Percentiles rank a stretch among this genome's conserved stretches.
phyloP scores from a whole-genome alignment of 2,888 invertebrate genomes.

The Drosophila testacea region DNA sequence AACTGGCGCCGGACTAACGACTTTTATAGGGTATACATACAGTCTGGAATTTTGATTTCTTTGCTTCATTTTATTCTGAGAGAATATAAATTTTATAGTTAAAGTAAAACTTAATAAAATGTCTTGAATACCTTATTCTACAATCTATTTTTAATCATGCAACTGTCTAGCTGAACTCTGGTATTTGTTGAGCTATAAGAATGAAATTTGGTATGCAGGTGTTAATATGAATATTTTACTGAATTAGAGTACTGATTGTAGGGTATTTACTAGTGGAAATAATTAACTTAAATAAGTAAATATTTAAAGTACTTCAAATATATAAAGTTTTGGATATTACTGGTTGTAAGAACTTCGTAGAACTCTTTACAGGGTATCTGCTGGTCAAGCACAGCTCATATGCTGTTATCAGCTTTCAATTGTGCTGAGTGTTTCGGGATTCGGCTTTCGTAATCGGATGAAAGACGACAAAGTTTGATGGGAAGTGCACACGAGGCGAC shows the following conservation, averaged over 20 bases:
- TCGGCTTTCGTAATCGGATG: slow-evolving; percentile 11
- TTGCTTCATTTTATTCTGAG: too few species aligned
- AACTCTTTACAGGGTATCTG: neutral
- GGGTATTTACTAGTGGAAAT: neutral
- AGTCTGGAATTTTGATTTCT: too few species aligned
- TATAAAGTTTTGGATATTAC: too few species aligned
- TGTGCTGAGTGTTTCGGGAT: slow-evolving; percentile 11
- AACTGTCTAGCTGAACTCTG: neutral
- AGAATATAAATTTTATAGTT: too few species aligned
- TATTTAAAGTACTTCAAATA: too few species aligned
- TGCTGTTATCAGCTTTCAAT: slow-evolving; percentile 1
- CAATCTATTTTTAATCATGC: neutral
- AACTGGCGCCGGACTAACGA: slow-evolving; percentile 9
- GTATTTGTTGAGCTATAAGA: neutral
- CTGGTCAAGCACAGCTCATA: neutral
- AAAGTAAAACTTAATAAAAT: too few species aligned
- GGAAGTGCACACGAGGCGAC: slow-evolving; percentile 5
- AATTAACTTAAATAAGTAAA: too few species aligned
- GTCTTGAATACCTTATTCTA: too few species aligned
- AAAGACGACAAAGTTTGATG: slow-evolving; percentile 11
- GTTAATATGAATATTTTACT: neutral
- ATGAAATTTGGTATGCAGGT: neutral
- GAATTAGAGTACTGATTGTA: neutral
- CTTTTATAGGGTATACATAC: neutral
- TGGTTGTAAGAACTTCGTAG: too few species aligned